Conservation (phyloP, 2,888 invertebrate genomes). For the Steinernema scapterisci region DNA sequence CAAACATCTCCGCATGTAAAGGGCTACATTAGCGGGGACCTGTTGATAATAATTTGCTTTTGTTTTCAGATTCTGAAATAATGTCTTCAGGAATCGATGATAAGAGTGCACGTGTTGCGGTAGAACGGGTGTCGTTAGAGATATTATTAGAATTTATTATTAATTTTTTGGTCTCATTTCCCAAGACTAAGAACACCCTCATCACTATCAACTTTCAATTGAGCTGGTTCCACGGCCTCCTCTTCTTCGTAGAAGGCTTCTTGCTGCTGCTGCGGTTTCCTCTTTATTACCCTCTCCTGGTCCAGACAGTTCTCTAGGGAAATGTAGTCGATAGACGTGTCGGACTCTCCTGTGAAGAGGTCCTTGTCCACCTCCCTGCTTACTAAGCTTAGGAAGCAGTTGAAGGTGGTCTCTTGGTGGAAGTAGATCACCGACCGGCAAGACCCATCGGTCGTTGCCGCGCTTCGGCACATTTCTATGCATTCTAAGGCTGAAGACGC, state of each 20-base stretch:
- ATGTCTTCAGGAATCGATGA: too few species aligned
- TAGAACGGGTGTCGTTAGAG: too few species aligned
- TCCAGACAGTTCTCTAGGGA: slow-evolving; percentile 20
- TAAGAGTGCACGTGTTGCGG: too few species aligned
- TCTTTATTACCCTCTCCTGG: slow-evolving; percentile 11
- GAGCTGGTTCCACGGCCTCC: neutral
- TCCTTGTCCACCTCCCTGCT: slow-evolving; percentile 21
- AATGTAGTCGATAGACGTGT: slow-evolving; percentile 26
- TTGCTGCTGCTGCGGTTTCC: slow-evolving; percentile 10
- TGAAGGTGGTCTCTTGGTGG: neutral
- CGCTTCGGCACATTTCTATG: slow-evolving; percentile 19
- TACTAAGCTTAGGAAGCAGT: slow-evolving; percentile 19
- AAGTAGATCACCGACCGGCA: slow-evolving; percentile 18
- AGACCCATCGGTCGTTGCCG: neutral
- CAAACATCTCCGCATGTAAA: too few species aligned
- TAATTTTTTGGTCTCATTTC: neutral
- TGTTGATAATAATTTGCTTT: too few species aligned
- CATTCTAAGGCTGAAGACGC: neutral
- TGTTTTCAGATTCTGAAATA: too few species aligned
- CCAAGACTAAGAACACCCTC: slow-evolving; percentile 4
- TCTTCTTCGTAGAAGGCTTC: neutral
- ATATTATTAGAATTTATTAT: slow-evolving; percentile 30
- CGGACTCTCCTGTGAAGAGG: slow-evolving; percentile 19
- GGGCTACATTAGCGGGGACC: too few species aligned
- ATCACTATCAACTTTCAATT: slow-evolving; percentile 19